Conservation (phyloP, 2,888 invertebrate genomes). For the Argyresthia goedartella region DNA sequence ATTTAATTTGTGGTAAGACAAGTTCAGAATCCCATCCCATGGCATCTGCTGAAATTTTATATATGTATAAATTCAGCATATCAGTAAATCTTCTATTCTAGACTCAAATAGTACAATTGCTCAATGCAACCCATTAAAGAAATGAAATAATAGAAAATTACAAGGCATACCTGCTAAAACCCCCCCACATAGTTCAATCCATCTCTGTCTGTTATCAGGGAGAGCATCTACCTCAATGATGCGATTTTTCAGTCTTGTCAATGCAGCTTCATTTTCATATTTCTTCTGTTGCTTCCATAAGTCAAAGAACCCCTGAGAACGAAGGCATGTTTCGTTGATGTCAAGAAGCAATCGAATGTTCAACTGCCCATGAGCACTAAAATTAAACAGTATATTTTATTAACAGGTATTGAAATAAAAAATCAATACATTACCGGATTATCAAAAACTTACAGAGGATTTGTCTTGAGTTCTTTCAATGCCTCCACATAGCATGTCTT, state of each 20-base stretch:
- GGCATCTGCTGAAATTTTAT: too few species aligned
- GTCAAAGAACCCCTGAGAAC: slow-evolving; percentile 93
- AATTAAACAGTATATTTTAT: slow-evolving; percentile 16
- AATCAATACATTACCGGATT: too few species aligned
- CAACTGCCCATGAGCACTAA: slow-evolving; percentile 81
- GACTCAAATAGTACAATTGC: too few species aligned
- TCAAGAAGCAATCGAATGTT: slow-evolving; percentile 92
- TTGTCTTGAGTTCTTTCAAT: slow-evolving; percentile 79
- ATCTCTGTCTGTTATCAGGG: slow-evolving; percentile 65
- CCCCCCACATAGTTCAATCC: slow-evolving; percentile 76
- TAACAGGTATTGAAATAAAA: not conserved
- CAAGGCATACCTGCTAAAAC: slow-evolving; percentile 69
- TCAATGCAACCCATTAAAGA: too few species aligned
- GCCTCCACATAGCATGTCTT: slow-evolving; percentile 86
- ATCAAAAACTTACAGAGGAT: slow-evolving; percentile 79
- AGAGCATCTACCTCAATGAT: slow-evolving; percentile 79
- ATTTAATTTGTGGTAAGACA: too few species aligned
- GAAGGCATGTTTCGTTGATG: slow-evolving; percentile 91
- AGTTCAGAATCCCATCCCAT: too few species aligned
- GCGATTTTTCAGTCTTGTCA: slow-evolving; percentile 76
- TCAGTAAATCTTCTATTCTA: too few species aligned
- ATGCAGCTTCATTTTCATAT: slow-evolving; percentile 86
- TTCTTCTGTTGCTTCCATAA: slow-evolving; percentile 89
- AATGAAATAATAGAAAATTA: too few species aligned
- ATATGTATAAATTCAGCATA: too few species aligned